Base-by-base conservation (phyloP, 1,140 invertebrate species). In the Macrosteles quadrilineatus region DNA sequence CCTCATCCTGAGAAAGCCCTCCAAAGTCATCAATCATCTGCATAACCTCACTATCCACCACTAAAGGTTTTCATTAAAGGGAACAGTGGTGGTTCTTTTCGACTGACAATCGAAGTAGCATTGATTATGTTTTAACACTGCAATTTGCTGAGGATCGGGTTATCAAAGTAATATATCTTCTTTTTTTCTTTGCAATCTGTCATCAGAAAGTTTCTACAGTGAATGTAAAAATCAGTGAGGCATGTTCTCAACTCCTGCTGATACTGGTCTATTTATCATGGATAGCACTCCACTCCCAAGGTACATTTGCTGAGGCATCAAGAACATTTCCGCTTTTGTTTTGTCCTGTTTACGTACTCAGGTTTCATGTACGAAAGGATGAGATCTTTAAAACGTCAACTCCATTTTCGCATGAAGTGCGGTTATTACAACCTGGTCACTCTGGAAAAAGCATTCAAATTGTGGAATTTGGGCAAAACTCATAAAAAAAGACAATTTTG, bases 361-460 rank as follows among this genome's bases (percentile, higher is more conserved):
- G 63, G 29, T 23, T 45, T 21, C 67, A 71, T 71, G 21, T 71
- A 71, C 4, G 50, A 32, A 2, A 43, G 6, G 12, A 68, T 50
- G 36, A 73, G 50, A 0, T 68, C 65, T 14, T 21, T 27, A n/a
- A 30, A 14, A 36, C 69, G 57, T 47, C 27, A 23, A n/a, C n/a
- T n/a, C n/a, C n/a, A n/a, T n/a, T n/a, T 2, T 70, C 63, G 4
- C 50, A 59, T 73, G 67, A 1, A 73, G 31, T n/a, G 67, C 57
- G 2, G 72, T 63, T 4, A 75, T 62, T 14, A 73, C 50, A 17
- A 63, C 32, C 67, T 71, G 72, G 21, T 71, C 59, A 32, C 70
- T 71, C 47, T 75, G 72, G 36, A 74, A 73, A 11, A 65, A 53
- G 70, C 53, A 68, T 75, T 75, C 23, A 73, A 36, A 32, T 73